These are phyloP conservation scores for Eidolon dupreanum DNA, from an alignment of 2,797 vertebrate species.

Conservation along the genomic window DNA sequence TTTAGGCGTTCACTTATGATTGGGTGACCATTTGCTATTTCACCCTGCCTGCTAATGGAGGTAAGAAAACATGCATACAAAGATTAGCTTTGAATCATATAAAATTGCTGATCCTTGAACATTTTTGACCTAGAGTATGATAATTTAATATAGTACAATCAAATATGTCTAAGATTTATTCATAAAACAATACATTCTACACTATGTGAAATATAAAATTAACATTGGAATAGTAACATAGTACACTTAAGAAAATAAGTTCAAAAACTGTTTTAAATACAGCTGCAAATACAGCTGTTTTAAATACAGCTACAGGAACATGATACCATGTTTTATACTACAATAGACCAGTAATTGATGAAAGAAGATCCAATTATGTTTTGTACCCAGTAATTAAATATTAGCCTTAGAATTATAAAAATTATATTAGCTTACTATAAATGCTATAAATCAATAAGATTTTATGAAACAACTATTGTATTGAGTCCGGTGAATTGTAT, in stretches of 20 bases:
- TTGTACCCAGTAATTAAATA: conserved; percentile 31
- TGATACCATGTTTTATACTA: background rate
- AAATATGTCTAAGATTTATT: background rate
- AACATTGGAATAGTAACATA: background rate
- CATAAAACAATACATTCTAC: background rate
- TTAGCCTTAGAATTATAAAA: conserved; percentile 26
- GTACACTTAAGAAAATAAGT: background rate
- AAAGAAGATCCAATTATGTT: background rate
- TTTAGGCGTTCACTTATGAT: background rate
- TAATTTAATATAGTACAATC: background rate
- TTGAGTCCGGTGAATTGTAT: background rate
- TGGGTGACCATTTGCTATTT: background rate
- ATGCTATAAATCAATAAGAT: background rate
- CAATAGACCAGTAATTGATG: background rate
- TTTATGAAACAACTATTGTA: background rate
- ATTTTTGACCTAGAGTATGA: background rate
- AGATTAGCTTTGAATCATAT: background rate
- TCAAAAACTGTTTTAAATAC: background rate
- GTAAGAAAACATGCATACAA: background rate
- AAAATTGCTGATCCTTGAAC: background rate
- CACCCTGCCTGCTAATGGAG: background rate
- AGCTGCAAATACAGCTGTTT: background rate
- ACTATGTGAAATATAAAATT: conserved; percentile 10
- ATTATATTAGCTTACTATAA: background rate
- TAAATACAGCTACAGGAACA: background rate